Evolutionary conservation across 2,888 invertebrate genomes (phyloP).

Genomic region (Philopedon plagiatum): DNA sequence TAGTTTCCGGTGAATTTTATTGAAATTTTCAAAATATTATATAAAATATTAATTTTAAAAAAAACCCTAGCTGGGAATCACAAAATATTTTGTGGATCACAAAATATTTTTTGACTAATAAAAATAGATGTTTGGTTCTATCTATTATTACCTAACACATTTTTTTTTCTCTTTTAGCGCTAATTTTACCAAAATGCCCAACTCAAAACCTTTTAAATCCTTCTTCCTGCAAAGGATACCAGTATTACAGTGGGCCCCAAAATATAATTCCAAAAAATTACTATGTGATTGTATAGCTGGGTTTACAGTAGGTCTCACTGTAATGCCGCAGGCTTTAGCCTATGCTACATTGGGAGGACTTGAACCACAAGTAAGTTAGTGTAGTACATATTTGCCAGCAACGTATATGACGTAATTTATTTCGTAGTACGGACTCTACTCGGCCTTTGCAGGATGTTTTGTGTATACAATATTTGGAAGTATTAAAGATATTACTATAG

Average conservation of each 20-base stretch:
- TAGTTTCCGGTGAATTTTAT: too few species aligned
- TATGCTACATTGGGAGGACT: conserved; percentile 92
- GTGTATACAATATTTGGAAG: conserved; percentile 92
- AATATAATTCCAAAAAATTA: conserved; percentile 82
- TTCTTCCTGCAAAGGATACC: conserved; percentile 72
- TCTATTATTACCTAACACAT: background rate
- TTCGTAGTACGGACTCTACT: conserved; percentile 92
- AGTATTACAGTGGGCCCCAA: conserved; percentile 81
- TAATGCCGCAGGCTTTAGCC: conserved; percentile 93
- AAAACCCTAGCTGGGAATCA: too few species aligned
- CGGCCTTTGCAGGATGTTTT: conserved; percentile 94
- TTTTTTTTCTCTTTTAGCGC: conserved; percentile 17
- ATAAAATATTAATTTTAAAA: too few species aligned
- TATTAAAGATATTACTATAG: conserved; percentile 88
- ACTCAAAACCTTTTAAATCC: conserved; percentile 48
- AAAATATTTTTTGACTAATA: background rate
- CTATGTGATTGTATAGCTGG: conserved; percentile 92
- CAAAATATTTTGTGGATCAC: too few species aligned
- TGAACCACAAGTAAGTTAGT: conserved; percentile 79
- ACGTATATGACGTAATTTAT: conserved; percentile 11
- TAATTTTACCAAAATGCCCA: conserved; percentile 45
- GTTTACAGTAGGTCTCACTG: conserved; percentile 92
- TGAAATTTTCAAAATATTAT: too few species aligned
- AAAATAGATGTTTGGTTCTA: background rate
- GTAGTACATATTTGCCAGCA: background rate